A percentile compares a stretch with the other conserved stretches of the same genome.
Conservation (phyloP, 2,888 invertebrate species). For the Philereme vetulata region DNA sequence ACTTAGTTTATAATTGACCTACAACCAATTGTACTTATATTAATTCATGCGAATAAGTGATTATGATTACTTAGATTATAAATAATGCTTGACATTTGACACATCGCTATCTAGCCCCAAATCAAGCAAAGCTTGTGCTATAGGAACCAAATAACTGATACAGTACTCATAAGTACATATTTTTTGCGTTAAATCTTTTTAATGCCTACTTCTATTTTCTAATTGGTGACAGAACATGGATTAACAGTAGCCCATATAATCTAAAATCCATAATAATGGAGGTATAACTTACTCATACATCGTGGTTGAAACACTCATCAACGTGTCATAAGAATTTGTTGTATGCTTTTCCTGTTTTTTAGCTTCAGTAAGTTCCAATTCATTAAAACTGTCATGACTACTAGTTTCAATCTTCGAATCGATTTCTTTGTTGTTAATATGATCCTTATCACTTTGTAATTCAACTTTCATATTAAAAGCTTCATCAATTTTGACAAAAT, state of each 20-base stretch:
- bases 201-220: too few relatives aligned
- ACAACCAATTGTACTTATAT: too few relatives aligned
- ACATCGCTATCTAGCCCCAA: too few relatives aligned
- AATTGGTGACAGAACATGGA: too few relatives aligned
- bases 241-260: not conserved
- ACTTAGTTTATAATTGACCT: too few relatives aligned
- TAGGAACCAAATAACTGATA: too few relatives aligned
- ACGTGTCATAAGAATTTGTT: conserved; percentile 38
- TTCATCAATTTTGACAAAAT: not conserved
- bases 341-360: conserved; percentile 30
- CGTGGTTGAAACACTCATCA: conserved; percentile 54
- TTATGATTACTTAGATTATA: too few relatives aligned
- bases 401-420: not conserved
- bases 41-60: too few relatives aligned
- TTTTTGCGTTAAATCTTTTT: too few relatives aligned
- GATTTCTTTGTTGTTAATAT: not conserved
- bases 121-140: too few relatives aligned
- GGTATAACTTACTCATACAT: conserved; percentile 41
- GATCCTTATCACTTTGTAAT: not conserved
- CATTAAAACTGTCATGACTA: conserved; percentile 29
- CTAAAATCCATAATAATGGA: not conserved
- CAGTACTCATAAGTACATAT: too few relatives aligned
- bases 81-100: too few relatives aligned
- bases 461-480: not conserved
- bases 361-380: conserved; percentile 19